Evolutionary conservation across 1,140 invertebrate genomes (phyloP), one percentile per base, ranked within the genome.

Genomic region (Latrodectus geometricus): DNA sequence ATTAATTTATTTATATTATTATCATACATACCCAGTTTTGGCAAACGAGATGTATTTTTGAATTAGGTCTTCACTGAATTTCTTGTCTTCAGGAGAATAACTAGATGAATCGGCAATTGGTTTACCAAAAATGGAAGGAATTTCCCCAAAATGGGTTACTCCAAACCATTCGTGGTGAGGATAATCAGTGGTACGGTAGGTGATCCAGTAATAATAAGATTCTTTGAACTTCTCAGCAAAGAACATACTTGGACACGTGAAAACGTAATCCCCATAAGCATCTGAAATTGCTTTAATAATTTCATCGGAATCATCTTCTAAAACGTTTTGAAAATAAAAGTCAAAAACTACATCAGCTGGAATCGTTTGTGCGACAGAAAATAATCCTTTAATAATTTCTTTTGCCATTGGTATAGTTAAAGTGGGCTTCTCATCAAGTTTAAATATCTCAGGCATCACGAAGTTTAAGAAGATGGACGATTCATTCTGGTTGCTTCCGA

Each of bases 41-140:
- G 88, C 89, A 20, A 89, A 89, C 0, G 81, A 66, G 23, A 66
- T 74, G 88, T 89, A 89, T 14, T 88, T 86, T 3, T 87, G 14
- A 8, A 89, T 89, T 9, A 89, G 49, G 50, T 88, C 85, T 49
- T 65, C 80, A 23, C 87, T 88, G 48, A 89, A 82, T 20, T 80
- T 54, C 5, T 66, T 14, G 17, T 89, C 88, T 76, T 87, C 66
- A 4, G 70, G 20, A 9, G 88, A 82, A 54, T 85, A 89, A 8
- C n/a, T 56, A 12, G 17, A 20, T 2, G 56, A 14, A 50, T 83
- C 75, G 14, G 52, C 48, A 12, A 88, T 65, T 5, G 89, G 89
- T 9, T n/a, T 15, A 23, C 85, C 88, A 23, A 89, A 89, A 12
- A 88, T 76, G 21, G 76, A 89, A n/a, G 72, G 88, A 7, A 89